Evolutionary conservation across 2,797 vertebrate genomes (phyloP).

Genomic region (Chiloscyllium punctatum): DNA sequence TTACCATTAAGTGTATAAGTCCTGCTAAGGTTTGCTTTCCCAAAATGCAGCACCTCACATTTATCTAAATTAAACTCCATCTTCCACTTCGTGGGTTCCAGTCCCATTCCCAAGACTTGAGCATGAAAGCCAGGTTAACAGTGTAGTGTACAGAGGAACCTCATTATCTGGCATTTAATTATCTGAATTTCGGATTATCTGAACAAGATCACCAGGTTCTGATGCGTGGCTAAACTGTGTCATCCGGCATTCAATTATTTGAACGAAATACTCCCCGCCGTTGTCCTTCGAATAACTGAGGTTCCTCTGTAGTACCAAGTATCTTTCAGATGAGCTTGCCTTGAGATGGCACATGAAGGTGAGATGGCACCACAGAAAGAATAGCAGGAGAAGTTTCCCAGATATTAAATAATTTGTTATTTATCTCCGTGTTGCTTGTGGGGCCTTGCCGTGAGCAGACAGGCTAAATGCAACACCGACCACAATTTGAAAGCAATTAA

Average conservation of each 20-base stretch:
- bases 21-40: too few relatives aligned
- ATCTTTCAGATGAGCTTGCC: background rate
- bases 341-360: background rate
- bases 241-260: too few relatives aligned
- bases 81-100: background rate
- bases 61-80: too few relatives aligned
- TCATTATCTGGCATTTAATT: too few relatives aligned
- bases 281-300: too few relatives aligned
- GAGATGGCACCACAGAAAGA: background rate
- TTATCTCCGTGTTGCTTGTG: background rate
- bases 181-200: too few relatives aligned
- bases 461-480: background rate
- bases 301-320: background rate
- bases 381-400: background rate
- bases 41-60: too few relatives aligned
- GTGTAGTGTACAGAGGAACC: background rate
- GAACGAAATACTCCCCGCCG: too few relatives aligned
- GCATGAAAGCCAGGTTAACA: background rate
- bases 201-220: too few relatives aligned
- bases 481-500: background rate
- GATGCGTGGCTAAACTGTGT: too few relatives aligned
- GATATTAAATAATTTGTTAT: background rate
- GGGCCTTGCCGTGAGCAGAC: background rate
- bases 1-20: too few relatives aligned
- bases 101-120: background rate